A percentile compares a stretch with the other conserved stretches of the same genome.
These are phyloP conservation scores for Magallana angulata DNA, from an alignment of 1,140 invertebrate species.

Conservation along the genomic window DNA sequence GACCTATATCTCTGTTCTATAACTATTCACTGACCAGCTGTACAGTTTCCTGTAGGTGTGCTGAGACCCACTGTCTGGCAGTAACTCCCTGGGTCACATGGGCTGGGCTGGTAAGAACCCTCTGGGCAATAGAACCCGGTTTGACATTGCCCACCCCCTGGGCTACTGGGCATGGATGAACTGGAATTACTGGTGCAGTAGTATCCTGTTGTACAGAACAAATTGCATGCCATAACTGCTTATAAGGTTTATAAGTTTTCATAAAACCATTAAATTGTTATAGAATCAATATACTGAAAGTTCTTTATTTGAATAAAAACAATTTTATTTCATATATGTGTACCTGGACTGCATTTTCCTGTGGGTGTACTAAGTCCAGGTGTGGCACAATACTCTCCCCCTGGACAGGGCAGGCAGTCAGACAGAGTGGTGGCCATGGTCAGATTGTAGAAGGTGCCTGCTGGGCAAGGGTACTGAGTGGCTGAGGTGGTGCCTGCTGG, in stretches of 20 bases:
- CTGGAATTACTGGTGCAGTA: slow-evolving; percentile 73
- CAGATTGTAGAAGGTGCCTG: slow-evolving; percentile 74
- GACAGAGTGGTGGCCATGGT: slow-evolving; percentile 61
- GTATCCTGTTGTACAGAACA: slow-evolving; percentile 66
- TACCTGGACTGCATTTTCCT: slow-evolving; percentile 66
- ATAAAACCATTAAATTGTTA: too few species aligned
- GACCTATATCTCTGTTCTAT: too few species aligned
- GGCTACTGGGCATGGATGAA: slow-evolving; percentile 59
- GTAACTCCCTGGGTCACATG: slow-evolving; percentile 73
- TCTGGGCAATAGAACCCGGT: slow-evolving; percentile 72
- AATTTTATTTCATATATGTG: not conserved
- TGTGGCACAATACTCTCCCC: slow-evolving; percentile 74
- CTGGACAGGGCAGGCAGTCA: slow-evolving; percentile 74
- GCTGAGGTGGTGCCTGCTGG: slow-evolving; percentile 70
- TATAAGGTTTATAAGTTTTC: not conserved
- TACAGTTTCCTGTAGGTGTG: slow-evolving; percentile 68
- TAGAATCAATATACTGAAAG: too few species aligned
- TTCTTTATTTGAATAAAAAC: too few species aligned
- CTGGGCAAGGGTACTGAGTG: slow-evolving; percentile 72
- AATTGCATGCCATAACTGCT: not conserved
- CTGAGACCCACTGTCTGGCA: slow-evolving; percentile 67
- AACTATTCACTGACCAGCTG: slow-evolving; percentile 64
- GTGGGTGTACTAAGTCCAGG: slow-evolving; percentile 69
- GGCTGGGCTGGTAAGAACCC: slow-evolving; percentile 64
- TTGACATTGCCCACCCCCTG: slow-evolving; percentile 69